Evolutionary conservation across 2,888 invertebrate species (phyloP), one percentile per base, ranked within the genome.

Genomic region (Hypolimnas misippus): DNA sequence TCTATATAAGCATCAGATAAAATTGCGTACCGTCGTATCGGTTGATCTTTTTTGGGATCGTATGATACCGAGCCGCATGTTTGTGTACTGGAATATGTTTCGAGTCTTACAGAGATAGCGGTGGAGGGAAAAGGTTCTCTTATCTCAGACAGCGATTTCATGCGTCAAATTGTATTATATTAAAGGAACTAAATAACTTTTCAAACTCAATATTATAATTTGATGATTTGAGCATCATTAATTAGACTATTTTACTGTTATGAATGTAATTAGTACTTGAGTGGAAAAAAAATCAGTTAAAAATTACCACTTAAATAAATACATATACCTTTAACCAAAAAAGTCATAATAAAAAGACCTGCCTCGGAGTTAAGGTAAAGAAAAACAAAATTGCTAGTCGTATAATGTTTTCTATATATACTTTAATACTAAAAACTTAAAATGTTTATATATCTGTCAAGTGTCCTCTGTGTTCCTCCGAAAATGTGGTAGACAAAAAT

Each of bases 1-100:
- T 60, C 57, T 65, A 58, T 67, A 65, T 65, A 63, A 58, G 58
- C 55, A 67, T 67, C 57, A 62, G 67, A 65, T 65, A 63, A 63
- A 67, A 65, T 65, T 63, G 63, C 53, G 57, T 63, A 44, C 51
- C 35, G 14, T 49, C 7, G 60, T 62, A 64, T 67, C 56, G 57
- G 40, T 7, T 58, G 52, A 62, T 57, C 63, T 67, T 63, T 62
- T 64, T 58, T 49, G 58, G 58, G 40, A 31, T 54, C 51, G 44
- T 42, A 50, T 33, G 42, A 17, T 51, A 50, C 55, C 42, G 31
- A 50, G 49, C 49, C 29, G 29, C 49, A 49, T 14, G 14, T 29
- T 29, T 29, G 49, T 29, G 49, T 49, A 49, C 29, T 25, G 59
- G 44, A 31, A 31, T 53, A 33, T 53, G 35, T 19, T 59, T 52